Evolutionary conservation across 2,888 invertebrate genomes (phyloP), one percentile per base, ranked within the genome.

Genomic region (Euplagia quadripunctaria): DNA sequence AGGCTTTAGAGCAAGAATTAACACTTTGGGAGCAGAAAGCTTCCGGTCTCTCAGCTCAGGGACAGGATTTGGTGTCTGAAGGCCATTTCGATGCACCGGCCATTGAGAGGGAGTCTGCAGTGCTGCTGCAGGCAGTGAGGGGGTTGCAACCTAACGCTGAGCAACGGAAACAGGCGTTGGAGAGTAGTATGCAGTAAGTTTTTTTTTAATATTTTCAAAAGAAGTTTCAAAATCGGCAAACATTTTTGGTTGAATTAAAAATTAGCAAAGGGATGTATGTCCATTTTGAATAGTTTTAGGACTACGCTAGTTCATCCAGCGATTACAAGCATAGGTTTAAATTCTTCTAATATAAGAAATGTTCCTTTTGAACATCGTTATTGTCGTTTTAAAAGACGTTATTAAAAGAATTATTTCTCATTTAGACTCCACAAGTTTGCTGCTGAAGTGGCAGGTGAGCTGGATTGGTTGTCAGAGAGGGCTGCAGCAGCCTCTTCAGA

Each of bases 401-500:
- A 6, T 20, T 43, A 42, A 49, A 66, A 20, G 4, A 5, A 20
- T 41, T 42, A n/a, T 68, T 14, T 17, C 41, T 17, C 6, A 42
- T 64, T 0, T 86, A 96, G 96, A 82, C 97, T 98, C 89, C 99
- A 99, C 93, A 99, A 99, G 91, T 99, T 99, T 92, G 97, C 98
- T 4, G 99, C 99, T 86, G 99, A 99, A 88, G 97, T 99, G 67
- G 98, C 98, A 68, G 97, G 98, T 1, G 99, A 99, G 91, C 96
- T 99, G 85, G 99, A 98, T 89, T 99, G 99, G 99, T 98, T 99
- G 80, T 97, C 97, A 61, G 99, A 99, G 91, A 98, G 99, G 77
- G 92, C 97, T 81, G 98, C 98, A 0, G 96, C 97, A 0, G 99
- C 98, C 0, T 96, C 97, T 0, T 98, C 98, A 0, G 97, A 97